A percentile compares a stretch with the other conserved stretches of the same genome.
These are phyloP conservation scores for Nannospalax galili DNA, from an alignment of 2,113 vertebrate species.

Conservation along the genomic window DNA sequence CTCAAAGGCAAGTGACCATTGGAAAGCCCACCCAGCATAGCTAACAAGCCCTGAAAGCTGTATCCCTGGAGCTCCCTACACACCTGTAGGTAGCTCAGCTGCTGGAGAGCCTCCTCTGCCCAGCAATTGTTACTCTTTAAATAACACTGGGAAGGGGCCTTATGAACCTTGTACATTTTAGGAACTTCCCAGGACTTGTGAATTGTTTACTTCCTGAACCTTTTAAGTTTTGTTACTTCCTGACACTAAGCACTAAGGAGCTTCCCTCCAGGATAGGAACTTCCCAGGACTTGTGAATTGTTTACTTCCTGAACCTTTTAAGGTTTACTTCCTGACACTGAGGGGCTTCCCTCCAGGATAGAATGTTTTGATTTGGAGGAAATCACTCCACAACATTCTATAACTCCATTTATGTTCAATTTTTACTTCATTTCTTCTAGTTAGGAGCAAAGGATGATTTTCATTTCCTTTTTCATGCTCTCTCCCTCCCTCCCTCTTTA, in stretches of 20 bases:
- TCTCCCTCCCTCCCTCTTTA: background rate
- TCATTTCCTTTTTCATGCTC: background rate
- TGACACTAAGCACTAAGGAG: too few relatives aligned
- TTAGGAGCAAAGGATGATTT: background rate
- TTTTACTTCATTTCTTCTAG: background rate
- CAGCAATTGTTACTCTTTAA: background rate
- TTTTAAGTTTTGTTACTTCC: too few relatives aligned
- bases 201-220: background rate
- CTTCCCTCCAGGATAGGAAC: too few relatives aligned
- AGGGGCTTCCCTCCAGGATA: background rate
- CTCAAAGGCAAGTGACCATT: background rate
- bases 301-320: background rate
- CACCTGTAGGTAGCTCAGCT: background rate
- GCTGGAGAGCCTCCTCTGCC: background rate
- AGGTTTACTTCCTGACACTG: background rate
- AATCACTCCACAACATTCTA: background rate
- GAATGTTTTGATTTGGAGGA: background rate
- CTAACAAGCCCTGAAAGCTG: too few relatives aligned
- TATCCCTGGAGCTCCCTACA: too few relatives aligned
- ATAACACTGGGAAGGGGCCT: background rate
- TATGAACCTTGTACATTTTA: background rate
- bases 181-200: background rate
- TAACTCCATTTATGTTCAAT: background rate
- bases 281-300: background rate
- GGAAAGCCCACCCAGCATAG: background rate